Evolutionary conservation across 2,113 vertebrate genomes (phyloP).

Genomic region (Trichechus manatus): DNA sequence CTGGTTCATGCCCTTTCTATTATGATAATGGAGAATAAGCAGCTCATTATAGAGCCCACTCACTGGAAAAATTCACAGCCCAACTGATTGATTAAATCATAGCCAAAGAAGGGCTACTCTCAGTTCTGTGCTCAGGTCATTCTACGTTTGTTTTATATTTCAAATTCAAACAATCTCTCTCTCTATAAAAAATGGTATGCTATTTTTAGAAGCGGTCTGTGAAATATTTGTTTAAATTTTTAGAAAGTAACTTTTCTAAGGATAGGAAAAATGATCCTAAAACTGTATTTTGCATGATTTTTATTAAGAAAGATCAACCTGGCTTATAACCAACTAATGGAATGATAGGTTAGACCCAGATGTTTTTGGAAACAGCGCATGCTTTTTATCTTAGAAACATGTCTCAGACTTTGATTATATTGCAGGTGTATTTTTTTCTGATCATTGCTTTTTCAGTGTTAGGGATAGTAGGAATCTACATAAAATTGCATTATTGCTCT

Average conservation of each 20-base stretch:
- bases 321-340: background rate
- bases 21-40: constrained; percentile 64
- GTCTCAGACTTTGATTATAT: background rate
- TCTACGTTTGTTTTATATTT: constrained; percentile 2
- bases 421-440: background rate
- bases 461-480: background rate
- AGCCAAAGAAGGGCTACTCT: background rate
- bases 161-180: constrained; percentile 13
- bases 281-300: background rate
- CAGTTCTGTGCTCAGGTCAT: background rate
- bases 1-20: constrained; percentile 69
- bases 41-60: constrained; percentile 59
- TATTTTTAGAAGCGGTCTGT: constrained; percentile 12
- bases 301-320: background rate
- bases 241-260: constrained; percentile 1
- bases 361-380: background rate
- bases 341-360: background rate
- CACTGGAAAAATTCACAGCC: constrained; percentile 59
- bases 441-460: background rate
- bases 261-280: background rate
- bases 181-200: background rate
- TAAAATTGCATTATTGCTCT: background rate
- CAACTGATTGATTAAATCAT: constrained; percentile 55
- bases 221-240: constrained; percentile 37
- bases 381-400: background rate